phyloP scores from a whole-genome alignment of 2,888 invertebrate species.

The Agriopis marginaria region DNA sequence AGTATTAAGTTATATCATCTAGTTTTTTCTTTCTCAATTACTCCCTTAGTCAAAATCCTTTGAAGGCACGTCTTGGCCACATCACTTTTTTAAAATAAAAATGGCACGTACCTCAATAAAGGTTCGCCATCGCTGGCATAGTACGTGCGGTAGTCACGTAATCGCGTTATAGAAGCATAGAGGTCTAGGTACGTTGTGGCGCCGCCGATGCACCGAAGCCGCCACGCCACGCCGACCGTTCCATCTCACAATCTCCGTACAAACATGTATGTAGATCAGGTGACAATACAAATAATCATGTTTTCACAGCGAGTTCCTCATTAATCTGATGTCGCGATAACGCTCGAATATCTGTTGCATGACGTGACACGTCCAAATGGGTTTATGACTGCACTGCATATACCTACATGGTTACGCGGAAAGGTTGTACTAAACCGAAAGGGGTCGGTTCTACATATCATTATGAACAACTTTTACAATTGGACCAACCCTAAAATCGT shows the following conservation, averaged over 20 bases:
- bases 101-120: too few species aligned
- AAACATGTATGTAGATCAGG: constrained; percentile 75
- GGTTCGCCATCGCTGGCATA: constrained; percentile 40
- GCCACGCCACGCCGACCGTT: constrained; percentile 8
- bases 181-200: not conserved
- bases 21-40: too few species aligned
- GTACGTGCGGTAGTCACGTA: constrained; percentile 80
- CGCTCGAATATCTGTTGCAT: constrained; percentile 65
- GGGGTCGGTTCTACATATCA: too few species aligned
- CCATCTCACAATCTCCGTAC: constrained; percentile 56
- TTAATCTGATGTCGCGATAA: constrained; percentile 74
- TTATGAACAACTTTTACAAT: too few species aligned
- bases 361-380: constrained; percentile 51
- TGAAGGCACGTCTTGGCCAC: too few species aligned
- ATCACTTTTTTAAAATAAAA: too few species aligned
- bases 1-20: too few species aligned
- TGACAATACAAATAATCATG: constrained; percentile 76
- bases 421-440: too few species aligned
- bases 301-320: constrained; percentile 77
- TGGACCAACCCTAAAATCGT: too few species aligned
- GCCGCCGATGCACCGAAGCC: constrained; percentile 41
- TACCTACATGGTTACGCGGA: not conserved
- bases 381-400: constrained; percentile 25
- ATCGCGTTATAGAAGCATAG: constrained; percentile 46
- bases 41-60: too few species aligned